A percentile compares a stretch with the other conserved stretches of the same genome.
These are phyloP conservation scores for Dromococcyx pavoninus DNA, from an alignment of 2,797 vertebrate species.

Conservation along the genomic window DNA sequence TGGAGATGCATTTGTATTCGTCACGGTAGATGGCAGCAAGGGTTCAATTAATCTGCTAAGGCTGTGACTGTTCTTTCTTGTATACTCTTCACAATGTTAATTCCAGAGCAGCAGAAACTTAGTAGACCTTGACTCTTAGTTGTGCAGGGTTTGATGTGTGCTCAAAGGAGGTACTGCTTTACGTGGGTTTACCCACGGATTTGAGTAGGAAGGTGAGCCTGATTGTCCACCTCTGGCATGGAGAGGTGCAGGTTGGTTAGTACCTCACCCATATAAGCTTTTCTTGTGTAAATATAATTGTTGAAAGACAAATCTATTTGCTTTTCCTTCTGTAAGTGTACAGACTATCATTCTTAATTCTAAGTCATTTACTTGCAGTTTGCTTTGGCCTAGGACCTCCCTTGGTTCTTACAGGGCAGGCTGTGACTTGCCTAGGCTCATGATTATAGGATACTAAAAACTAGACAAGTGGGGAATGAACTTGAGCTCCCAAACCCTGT, in stretches of 20 bases:
- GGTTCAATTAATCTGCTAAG: background rate
- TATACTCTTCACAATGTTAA: background rate
- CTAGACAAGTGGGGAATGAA: background rate
- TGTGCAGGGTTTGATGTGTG: background rate
- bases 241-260: background rate
- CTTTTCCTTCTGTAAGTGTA: background rate
- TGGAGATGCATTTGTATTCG: rapidly evolving
- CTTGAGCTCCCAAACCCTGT: background rate
- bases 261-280: background rate
- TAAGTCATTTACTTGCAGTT: background rate
- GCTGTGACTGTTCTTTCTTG: background rate
- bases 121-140: background rate
- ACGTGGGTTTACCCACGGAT: rapidly evolving
- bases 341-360: background rate
- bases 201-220: background rate
- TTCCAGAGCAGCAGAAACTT: background rate
- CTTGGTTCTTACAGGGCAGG: background rate
- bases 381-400: background rate
- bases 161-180: background rate
- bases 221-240: background rate
- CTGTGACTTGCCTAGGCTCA: background rate
- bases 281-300: background rate
- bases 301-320: background rate
- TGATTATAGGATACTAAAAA: background rate
- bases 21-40: background rate